Evolutionary conservation across 2,888 invertebrate genomes (phyloP).

Genomic region (Terebella lapidaria): DNA sequence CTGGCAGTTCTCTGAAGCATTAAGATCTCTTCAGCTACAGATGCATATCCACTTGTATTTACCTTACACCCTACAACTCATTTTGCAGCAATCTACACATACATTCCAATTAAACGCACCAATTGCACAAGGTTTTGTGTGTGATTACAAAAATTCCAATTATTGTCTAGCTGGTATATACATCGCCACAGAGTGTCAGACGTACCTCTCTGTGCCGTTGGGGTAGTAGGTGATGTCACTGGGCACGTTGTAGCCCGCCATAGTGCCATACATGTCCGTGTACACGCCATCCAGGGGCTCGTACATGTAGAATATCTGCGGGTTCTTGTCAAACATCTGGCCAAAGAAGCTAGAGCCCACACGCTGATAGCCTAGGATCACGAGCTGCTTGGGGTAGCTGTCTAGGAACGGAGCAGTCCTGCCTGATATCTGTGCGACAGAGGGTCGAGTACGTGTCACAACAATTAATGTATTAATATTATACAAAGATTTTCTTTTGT

Average conservation of each 20-base stretch:
- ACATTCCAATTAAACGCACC: too few species aligned
- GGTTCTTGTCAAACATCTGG: conserved; percentile 3
- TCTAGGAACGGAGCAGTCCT: not conserved
- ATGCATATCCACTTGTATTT: too few species aligned
- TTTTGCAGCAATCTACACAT: too few species aligned
- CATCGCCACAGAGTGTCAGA: not conserved
- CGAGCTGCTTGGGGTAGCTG: not conserved
- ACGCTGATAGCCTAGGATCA: not conserved
- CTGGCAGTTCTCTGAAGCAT: not conserved
- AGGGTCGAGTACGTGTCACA: too few species aligned
- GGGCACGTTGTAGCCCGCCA: conserved; percentile 5
- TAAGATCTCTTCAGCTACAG: too few species aligned
- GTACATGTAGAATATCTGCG: conserved; percentile 6
- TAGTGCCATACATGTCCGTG: not conserved
- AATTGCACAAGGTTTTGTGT: too few species aligned
- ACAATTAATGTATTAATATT: not conserved
- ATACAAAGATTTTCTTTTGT: too few species aligned
- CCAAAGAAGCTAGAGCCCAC: conserved; percentile 9
- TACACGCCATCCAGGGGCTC: conserved; percentile 11
- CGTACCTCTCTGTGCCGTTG: not conserved
- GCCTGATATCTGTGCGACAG: too few species aligned
- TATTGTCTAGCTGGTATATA: too few species aligned
- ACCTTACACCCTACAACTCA: too few species aligned
- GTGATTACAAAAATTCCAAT: too few species aligned
- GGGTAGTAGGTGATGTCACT: conserved; percentile 5